phyloP scores from a whole-genome alignment of 2,888 invertebrate genomes.

The Athalia cordata region DNA sequence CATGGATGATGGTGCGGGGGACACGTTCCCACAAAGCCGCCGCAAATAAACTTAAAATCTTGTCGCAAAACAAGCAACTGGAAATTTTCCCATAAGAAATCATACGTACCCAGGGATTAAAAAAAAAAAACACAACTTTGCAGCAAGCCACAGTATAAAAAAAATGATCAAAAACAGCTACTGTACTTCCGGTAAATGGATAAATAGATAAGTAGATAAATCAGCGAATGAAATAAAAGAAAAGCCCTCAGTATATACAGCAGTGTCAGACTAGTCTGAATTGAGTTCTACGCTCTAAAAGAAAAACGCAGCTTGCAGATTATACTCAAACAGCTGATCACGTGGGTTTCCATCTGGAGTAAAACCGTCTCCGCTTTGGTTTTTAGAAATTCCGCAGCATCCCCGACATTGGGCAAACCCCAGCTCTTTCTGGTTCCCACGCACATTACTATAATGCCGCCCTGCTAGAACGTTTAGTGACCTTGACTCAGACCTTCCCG shows the following conservation, averaged over 20 bases:
- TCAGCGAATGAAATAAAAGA: conserved; percentile 5
- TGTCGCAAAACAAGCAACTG: conserved; percentile 16
- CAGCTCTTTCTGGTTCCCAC: conserved; percentile 85
- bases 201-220: background rate
- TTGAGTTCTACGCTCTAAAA: conserved; percentile 81
- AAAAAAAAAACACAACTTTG: conserved; percentile 29
- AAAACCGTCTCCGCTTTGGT: conserved; percentile 73
- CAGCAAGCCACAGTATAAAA: conserved; percentile 51
- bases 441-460: conserved; percentile 80
- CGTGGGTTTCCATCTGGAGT: conserved; percentile 82
- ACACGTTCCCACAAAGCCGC: background rate
- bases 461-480: conserved; percentile 82
- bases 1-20: conserved; percentile 2
- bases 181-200: conserved; percentile 7
- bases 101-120: background rate
- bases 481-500: conserved; percentile 91
- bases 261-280: conserved; percentile 90
- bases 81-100: conserved; percentile 3
- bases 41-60: conserved; percentile 1
- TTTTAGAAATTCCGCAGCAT: conserved; percentile 68
- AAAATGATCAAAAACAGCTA: background rate
- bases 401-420: conserved; percentile 75
- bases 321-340: conserved; percentile 84
- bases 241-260: conserved; percentile 73
- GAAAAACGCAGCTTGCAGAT: conserved; percentile 80